Base-by-base conservation (phyloP, 2,113 vertebrate genomes). In the human region DNA sequence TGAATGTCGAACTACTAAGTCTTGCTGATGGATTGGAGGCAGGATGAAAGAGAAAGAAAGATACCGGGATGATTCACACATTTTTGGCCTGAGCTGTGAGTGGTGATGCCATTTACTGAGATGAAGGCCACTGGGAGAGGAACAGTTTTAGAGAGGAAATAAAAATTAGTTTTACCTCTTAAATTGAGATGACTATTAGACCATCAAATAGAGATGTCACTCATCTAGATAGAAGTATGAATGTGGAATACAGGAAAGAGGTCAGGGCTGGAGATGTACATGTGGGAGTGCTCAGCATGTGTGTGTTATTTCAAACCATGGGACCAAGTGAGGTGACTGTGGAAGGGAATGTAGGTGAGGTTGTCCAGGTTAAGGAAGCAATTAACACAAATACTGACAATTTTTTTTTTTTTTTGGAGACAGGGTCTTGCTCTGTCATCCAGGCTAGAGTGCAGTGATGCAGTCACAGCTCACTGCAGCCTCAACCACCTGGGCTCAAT, bases 1-100 rank as follows among this genome's bases (percentile, higher is more conserved):
- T 96, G 52, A 85, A 45, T 85, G 25, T 75, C 64, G 20, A 78
- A 64, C 55, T 79, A 59, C 70, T 43, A 76, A 35, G 40, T 89
- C 43, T 84, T 96, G 70, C 27, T 83, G 43, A 78, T 61, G 57
- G 68, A 84, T 70, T 84, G 6, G 35, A 84, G 92, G 4, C 61
- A 13, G 18, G 70, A 30, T 22, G 38, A 92, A 94, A 96, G 70
- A 68, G 40, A 88, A 96, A n/a, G 80, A 90, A 57, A 85, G 45
- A 85, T 76, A 80, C 14, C 22, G 38, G 59, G 23, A 38, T 84
- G 22, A 92, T 40, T 87, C 38, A 75, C 72, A 38, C 45, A n/a
- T 78, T 92, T 94, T 70, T 95, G 38, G 20, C 64, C 52, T 89
- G 52, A 84, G 25, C 35, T 89, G 52, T 64, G 61, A 83, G n/a